A percentile compares a stretch with the other conserved stretches of the same genome.
Evolutionary conservation across 2,797 vertebrate species (phyloP).

Genomic region (Notolepis coatsorum): DNA sequence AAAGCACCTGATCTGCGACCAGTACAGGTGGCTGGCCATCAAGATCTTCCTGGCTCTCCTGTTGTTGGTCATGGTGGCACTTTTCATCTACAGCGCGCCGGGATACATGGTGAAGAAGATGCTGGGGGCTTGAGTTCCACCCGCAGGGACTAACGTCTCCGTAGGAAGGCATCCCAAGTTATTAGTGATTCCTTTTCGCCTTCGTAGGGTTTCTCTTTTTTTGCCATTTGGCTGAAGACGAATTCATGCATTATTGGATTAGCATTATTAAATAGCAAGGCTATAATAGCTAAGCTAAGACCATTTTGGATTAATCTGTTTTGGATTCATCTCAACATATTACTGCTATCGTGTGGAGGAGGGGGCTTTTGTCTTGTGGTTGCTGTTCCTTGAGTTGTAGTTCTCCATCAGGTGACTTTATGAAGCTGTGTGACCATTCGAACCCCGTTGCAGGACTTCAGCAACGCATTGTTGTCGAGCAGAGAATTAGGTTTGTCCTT

Average conservation of each 20-base stretch:
- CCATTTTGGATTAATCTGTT: neutral
- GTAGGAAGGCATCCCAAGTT: neutral
- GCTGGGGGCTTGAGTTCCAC: constrained; percentile 78
- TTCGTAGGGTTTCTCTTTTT: too few species aligned
- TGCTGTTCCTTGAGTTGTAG: constrained; percentile 10
- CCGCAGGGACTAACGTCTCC: neutral
- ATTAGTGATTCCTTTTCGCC: neutral
- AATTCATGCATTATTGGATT: neutral
- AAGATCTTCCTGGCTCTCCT: constrained; percentile 91
- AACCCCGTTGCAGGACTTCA: neutral
- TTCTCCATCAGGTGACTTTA: neutral
- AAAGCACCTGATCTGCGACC: constrained; percentile 93
- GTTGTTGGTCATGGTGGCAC: constrained; percentile 87
- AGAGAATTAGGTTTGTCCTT: too few species aligned
- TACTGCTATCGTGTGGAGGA: neutral
- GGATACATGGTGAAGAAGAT: constrained; percentile 99
- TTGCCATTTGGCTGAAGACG: constrained; percentile 7
- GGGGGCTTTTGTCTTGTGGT: constrained; percentile 4
- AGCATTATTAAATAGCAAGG: neutral
- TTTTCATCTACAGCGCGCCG: constrained; percentile 96
- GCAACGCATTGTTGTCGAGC: too few species aligned
- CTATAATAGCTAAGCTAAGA: too few species aligned
- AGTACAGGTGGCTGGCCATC: constrained; percentile 98
- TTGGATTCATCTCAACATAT: neutral
- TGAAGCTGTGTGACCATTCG: neutral